Conservation (phyloP, 2,888 invertebrate species). For the Clitarchus hookeri region DNA sequence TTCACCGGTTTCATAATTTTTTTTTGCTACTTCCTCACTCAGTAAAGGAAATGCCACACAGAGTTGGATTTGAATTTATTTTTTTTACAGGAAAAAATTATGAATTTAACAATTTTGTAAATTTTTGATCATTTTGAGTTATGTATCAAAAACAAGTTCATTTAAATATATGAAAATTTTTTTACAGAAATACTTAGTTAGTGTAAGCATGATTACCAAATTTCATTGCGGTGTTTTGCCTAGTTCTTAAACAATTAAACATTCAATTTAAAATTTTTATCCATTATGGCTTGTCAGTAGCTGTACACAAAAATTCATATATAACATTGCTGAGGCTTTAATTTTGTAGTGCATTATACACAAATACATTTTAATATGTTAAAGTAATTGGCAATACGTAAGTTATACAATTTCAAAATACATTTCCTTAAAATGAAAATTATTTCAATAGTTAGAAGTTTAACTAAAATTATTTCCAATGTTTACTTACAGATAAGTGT, state of each 20-base stretch:
- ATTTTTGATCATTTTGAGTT: no score
- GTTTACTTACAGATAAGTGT: not conserved
- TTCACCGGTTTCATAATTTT: no score
- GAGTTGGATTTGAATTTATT: no score
- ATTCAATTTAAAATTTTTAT: not conserved
- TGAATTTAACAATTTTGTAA: no score
- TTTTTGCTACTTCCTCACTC: no score
- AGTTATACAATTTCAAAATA: not conserved
- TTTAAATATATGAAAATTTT: not conserved
- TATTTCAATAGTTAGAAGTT: not conserved
- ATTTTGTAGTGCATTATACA: not conserved
- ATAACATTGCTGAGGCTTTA: no score
- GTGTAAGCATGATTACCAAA: no score
- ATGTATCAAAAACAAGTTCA: not conserved
- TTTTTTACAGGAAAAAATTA: no score
- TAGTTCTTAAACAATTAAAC: not conserved
- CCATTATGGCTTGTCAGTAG: not conserved
- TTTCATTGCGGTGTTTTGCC: not conserved
- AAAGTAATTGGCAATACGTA: not conserved
- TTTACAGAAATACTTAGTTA: not conserved
- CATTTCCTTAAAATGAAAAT: conserved; percentile 11
- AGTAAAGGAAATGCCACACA: no score
- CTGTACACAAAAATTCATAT: not conserved
- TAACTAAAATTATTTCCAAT: not conserved
- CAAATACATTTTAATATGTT: not conserved